These are phyloP conservation scores for Lates japonicus DNA, from an alignment of 2,797 vertebrate species.

Conservation along the genomic window DNA sequence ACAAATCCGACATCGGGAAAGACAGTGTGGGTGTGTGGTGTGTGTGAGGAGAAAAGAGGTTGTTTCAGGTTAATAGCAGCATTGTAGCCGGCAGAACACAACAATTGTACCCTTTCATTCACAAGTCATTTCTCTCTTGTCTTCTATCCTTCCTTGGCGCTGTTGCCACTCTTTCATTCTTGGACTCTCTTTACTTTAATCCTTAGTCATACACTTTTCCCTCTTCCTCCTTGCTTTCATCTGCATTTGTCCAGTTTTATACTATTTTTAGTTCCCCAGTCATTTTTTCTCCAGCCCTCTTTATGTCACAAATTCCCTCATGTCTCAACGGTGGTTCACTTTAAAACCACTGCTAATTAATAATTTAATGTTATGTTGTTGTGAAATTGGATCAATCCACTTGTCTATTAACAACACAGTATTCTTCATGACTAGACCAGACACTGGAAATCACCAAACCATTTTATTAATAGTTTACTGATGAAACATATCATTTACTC, in stretches of 20 bases:
- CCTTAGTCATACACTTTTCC: no score
- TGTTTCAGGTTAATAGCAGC: constrained; percentile 47
- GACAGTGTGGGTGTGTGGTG: neutral
- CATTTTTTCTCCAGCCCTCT: neutral
- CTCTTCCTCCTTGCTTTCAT: neutral
- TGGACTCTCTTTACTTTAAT: neutral
- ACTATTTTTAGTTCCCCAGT: neutral
- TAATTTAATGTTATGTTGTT: constrained; percentile 24
- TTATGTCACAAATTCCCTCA: neutral
- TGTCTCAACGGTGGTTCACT: neutral
- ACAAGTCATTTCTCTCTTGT: constrained; percentile 34
- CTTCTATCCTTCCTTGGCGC: neutral
- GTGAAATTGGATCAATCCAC: constrained; percentile 37
- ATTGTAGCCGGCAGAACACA: constrained; percentile 38
- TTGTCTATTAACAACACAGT: constrained; percentile 14
- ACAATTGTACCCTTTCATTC: constrained; percentile 55
- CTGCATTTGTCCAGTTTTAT: neutral
- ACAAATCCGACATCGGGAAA: constrained; percentile 20
- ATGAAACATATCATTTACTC: constrained; percentile 37
- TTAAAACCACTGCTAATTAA: constrained; percentile 7
- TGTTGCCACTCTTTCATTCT: neutral
- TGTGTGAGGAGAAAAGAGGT: constrained; percentile 5
- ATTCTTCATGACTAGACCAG: constrained; percentile 18
- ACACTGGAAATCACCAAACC: constrained; percentile 11
- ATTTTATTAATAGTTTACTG: constrained; percentile 38